phyloP scores from a whole-genome alignment of 2,113 vertebrate species.

The Lipophrys pholis region DNA sequence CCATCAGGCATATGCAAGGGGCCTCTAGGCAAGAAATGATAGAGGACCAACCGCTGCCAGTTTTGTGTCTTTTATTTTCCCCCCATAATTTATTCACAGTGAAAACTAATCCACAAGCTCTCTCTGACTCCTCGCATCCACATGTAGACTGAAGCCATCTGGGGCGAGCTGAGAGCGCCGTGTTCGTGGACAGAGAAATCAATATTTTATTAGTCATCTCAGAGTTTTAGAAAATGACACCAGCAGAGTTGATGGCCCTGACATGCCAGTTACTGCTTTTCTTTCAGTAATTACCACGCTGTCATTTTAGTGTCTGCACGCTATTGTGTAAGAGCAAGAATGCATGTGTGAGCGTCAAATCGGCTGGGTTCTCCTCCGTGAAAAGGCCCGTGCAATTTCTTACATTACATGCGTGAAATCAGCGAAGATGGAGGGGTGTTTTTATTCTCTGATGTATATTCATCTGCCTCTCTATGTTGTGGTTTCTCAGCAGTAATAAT shows the following conservation, averaged over 20 bases:
- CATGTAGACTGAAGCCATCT: conserved; percentile 12
- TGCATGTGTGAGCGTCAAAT: conserved; percentile 6
- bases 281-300: conserved; percentile 4
- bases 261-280: not conserved
- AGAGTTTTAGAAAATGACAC: not conserved
- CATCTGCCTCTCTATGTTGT: conserved; percentile 19
- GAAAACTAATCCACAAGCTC: not conserved
- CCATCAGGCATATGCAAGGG: conserved; percentile 7
- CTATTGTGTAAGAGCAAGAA: conserved; percentile 9
- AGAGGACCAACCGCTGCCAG: not conserved
- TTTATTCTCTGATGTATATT: conserved; percentile 26
- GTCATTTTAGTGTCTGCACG: conserved; percentile 23
- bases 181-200: conserved; percentile 8
- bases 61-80: not conserved
- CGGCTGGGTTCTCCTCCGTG: not conserved
- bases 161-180: not conserved
- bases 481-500: conserved; percentile 57
- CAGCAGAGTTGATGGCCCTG: not conserved
- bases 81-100: not conserved
- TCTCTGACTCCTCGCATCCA: conserved; percentile 1
- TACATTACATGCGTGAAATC: conserved; percentile 44
- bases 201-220: conserved; percentile 30
- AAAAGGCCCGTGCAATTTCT: conserved; percentile 20
- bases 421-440: conserved; percentile 19
- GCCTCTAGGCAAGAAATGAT: conserved; percentile 10